Conservation (phyloP, 2,113 vertebrate species). For the Seriola rivoliana region DNA sequence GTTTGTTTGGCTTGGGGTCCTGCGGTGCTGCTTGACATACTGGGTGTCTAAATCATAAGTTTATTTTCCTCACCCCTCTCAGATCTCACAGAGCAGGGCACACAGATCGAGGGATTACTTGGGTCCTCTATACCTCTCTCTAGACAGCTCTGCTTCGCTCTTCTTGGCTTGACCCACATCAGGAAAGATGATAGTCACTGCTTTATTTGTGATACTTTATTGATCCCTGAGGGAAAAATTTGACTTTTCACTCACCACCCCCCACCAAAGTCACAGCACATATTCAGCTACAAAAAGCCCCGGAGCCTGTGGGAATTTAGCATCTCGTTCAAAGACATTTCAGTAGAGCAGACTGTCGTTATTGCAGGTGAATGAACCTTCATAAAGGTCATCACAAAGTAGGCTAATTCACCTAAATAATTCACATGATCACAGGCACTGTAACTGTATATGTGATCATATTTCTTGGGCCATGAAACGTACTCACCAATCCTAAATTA, state of each 20-base stretch:
- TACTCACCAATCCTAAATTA: not conserved
- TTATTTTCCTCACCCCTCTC: slow-evolving; percentile 36
- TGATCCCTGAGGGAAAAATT: slow-evolving; percentile 52
- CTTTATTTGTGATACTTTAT: slow-evolving; percentile 38
- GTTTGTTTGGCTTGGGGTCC: not conserved
- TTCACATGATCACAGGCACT: not conserved
- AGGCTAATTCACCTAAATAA: not conserved
- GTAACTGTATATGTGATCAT: not conserved
- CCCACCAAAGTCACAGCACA: slow-evolving; percentile 5
- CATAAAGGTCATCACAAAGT: not conserved
- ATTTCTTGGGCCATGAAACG: not conserved
- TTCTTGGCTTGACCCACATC: slow-evolving; percentile 27
- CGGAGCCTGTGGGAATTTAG: not conserved
- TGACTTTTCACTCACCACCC: slow-evolving; percentile 18
- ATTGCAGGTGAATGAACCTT: slow-evolving; percentile 19
- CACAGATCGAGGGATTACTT: slow-evolving; percentile 25
- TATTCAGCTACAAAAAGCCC: slow-evolving; percentile 10
- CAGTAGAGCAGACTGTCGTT: slow-evolving; percentile 20
- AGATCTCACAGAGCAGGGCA: slow-evolving; percentile 28
- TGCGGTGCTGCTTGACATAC: slow-evolving; percentile 29
- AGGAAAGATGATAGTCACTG: slow-evolving; percentile 28
- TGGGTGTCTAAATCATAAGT: slow-evolving; percentile 42
- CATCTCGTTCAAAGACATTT: slow-evolving; percentile 15
- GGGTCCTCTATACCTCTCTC: not conserved
- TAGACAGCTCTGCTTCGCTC: not conserved